A percentile compares a stretch with the other conserved stretches of the same genome.
Conservation (phyloP, 2,797 vertebrate species). For the Gila robusta region DNA sequence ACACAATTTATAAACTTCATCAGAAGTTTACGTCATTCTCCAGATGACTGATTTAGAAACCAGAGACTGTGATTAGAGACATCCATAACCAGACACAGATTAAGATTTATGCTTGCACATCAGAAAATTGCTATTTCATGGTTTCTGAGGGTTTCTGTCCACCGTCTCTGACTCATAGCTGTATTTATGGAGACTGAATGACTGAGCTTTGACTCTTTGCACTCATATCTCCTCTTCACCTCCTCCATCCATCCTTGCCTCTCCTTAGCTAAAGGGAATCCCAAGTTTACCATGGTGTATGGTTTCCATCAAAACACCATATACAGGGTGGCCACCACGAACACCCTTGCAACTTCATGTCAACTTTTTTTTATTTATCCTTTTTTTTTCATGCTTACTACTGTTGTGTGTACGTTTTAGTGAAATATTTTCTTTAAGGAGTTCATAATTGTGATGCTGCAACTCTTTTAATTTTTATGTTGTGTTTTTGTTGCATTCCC, state of each 20-base stretch:
- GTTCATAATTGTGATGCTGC: neutral
- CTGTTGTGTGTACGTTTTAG: neutral
- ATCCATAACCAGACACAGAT: conserved; percentile 49
- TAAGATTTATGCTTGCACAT: conserved; percentile 53
- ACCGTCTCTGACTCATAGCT: conserved; percentile 49
- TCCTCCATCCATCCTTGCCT: conserved; percentile 17
- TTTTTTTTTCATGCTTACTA: no score
- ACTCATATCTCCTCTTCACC: conserved; percentile 11
- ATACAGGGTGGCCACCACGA: neutral
- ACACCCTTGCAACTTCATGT: neutral
- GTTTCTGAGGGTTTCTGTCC: conserved; percentile 47
- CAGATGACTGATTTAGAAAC: neutral
- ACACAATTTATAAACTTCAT: neutral
- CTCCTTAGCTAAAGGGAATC: neutral
- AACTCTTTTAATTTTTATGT: neutral
- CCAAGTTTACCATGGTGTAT: neutral
- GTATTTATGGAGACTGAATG: conserved; percentile 46
- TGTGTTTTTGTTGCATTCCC: conserved; percentile 2
- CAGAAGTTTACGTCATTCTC: neutral
- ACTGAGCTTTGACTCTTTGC: conserved; percentile 36
- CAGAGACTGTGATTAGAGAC: conserved; percentile 45
- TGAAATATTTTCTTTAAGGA: neutral
- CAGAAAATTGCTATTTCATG: conserved; percentile 47
- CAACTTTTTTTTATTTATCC: neutral
- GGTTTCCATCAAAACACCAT: neutral